phyloP scores from a whole-genome alignment of 2,113 vertebrate genomes.

The Xiphias gladius region DNA sequence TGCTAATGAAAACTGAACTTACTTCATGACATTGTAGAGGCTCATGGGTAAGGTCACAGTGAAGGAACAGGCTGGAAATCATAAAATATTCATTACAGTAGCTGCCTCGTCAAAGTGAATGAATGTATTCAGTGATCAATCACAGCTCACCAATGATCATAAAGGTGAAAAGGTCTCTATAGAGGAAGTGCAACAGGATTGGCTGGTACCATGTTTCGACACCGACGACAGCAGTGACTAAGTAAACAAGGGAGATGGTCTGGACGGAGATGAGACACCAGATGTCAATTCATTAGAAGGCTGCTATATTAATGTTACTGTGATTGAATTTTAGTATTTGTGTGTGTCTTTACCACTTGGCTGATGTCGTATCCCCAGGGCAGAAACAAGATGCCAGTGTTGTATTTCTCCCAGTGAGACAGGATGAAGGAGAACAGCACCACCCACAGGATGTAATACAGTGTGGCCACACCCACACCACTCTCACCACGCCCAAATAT shows the following conservation, averaged over 20 bases:
- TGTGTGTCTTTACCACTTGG: slow-evolving; percentile 91
- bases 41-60: slow-evolving; percentile 97
- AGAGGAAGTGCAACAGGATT: slow-evolving; percentile 91
- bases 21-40: slow-evolving; percentile 95
- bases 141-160: slow-evolving; percentile 95
- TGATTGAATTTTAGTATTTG: neutral
- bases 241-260: slow-evolving; percentile 97
- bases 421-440: slow-evolving; percentile 99
- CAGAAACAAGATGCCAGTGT: slow-evolving; percentile 97
- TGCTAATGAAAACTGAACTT: slow-evolving; percentile 53
- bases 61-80: slow-evolving; percentile 90
- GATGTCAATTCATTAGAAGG: neutral
- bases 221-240: slow-evolving; percentile 95
- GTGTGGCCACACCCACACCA: slow-evolving; percentile 91
- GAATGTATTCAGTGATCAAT: neutral
- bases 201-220: slow-evolving; percentile 97
- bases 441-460: slow-evolving; percentile 96
- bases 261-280: slow-evolving; percentile 72
- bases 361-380: slow-evolving; percentile 99
- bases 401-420: slow-evolving; percentile 99
- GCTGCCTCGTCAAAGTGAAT: neutral
- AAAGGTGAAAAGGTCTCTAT: slow-evolving; percentile 95
- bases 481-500: slow-evolving; percentile 93
- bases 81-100: slow-evolving; percentile 23
- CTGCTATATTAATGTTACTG: neutral